Base-by-base conservation (phyloP, 2,888 invertebrate genomes). In the Sinhomidia bicolor region DNA sequence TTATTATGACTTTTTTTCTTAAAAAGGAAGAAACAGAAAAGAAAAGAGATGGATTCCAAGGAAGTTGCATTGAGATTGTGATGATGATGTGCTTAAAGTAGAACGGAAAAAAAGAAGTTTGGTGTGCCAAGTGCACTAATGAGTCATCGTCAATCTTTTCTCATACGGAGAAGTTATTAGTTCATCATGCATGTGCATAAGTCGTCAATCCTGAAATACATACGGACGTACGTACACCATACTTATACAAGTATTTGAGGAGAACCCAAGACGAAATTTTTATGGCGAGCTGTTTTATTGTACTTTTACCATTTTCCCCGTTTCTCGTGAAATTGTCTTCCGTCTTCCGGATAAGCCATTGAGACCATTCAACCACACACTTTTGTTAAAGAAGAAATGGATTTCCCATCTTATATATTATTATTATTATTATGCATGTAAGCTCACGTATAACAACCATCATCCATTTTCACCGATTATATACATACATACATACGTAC, bases 331-430 rank as follows among this genome's bases (percentile, higher is more conserved):
- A 83, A 81, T n/a, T n/a, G n/a, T n/a, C n/a, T n/a, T n/a, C 74
- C 60, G 81, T 74, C 74, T 87, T 81, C 80, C 81, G 87, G 87
- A 57, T 71, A 81, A 71, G 60, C 87, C 57, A 87, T 57, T 78
- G 54, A 74, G n/a, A 47, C 74, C 36, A 36, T 10, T n/a, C n/a
- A 6, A 7, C 29, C n/a, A 4, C 32, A 65, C 32, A 17, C 68
- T n/a, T 68, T 5, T 54, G 54, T 14, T 54, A 1, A 17, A 54
- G 10, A 17, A n/a, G 17, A 1, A n/a, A n/a, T 68, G 7, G 36
- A 36, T 68, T 29, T 62, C 36, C 68, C 36, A 2, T 36, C 36
- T n/a, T 12, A n/a, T n/a, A n/a, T n/a, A n/a, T n/a, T n/a, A n/a
- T n/a, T n/a, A n/a, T n/a, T n/a, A n/a, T n/a, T n/a, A n/a, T n/a